A percentile compares a stretch with the other conserved stretches of the same genome.
Evolutionary conservation across 2,797 vertebrate species (phyloP).

Genomic region (Sebastes iracundus): DNA sequence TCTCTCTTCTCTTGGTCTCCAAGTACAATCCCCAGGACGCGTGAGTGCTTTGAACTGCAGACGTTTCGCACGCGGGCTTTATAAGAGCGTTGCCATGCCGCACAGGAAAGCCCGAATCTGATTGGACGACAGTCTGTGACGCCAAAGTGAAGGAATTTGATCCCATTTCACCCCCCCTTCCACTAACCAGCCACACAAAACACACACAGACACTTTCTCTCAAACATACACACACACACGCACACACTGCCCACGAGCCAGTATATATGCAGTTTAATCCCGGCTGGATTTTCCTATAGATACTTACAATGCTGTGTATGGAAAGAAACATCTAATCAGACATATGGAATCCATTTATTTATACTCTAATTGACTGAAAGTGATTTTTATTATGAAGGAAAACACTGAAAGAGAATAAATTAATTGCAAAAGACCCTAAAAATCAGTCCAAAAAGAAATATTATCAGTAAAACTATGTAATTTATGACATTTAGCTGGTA

Average conservation of each 20-base stretch:
- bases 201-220: constrained; percentile 19
- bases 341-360: not conserved
- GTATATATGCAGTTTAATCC: constrained; percentile 11
- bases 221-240: constrained; percentile 16
- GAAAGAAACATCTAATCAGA: not conserved
- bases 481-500: not conserved
- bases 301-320: not conserved
- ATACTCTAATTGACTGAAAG: not conserved
- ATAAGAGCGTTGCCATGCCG: constrained; percentile 49
- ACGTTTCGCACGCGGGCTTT: constrained; percentile 58
- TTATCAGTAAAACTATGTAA: not conserved
- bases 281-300: constrained; percentile 1
- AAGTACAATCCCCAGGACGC: constrained; percentile 75
- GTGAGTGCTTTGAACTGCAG: constrained; percentile 74
- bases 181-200: constrained; percentile 22
- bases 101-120: constrained; percentile 53
- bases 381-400: not conserved
- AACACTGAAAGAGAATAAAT: not conserved
- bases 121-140: constrained; percentile 72
- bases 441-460: not conserved
- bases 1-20: constrained; percentile 57
- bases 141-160: constrained; percentile 71
- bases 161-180: constrained; percentile 16
- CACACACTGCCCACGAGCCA: constrained; percentile 2
- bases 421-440: accelerated